Evolutionary conservation across 2,888 invertebrate genomes (phyloP).

Genomic region (Gymnocheta viridis): DNA sequence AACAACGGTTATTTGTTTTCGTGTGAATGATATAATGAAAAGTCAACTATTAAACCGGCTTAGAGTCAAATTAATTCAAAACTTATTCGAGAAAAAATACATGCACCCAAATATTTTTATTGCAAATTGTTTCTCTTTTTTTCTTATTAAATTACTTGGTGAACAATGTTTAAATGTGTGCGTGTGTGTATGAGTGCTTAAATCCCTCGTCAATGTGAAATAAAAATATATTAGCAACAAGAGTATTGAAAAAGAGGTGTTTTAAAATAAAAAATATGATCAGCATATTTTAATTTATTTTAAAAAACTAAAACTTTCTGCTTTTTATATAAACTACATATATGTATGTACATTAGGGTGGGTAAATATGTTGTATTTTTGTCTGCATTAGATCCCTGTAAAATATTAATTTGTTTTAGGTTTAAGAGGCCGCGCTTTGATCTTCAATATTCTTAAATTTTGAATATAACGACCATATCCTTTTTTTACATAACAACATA

Average conservation of each 20-base stretch:
- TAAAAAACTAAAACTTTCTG: too few relatives aligned
- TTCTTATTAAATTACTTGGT: background rate
- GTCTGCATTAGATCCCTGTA: too few relatives aligned
- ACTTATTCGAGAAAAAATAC: background rate
- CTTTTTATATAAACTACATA: too few relatives aligned
- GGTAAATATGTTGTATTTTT: too few relatives aligned
- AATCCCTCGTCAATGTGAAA: background rate
- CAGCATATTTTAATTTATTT: too few relatives aligned
- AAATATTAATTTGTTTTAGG: too few relatives aligned
- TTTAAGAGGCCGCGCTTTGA: too few relatives aligned
- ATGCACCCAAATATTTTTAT: background rate
- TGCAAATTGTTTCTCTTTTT: background rate
- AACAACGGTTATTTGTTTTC: background rate
- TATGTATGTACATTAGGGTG: too few relatives aligned
- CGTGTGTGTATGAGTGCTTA: background rate
- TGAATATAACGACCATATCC: too few relatives aligned
- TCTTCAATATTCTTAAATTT: too few relatives aligned
- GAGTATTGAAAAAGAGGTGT: background rate
- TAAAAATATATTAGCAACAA: background rate
- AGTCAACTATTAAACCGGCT: slow-evolving; percentile 40
- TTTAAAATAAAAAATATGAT: too few relatives aligned
- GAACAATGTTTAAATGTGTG: background rate
- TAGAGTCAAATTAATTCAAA: background rate
- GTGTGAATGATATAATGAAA: background rate
- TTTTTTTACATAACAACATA: too few relatives aligned